phyloP scores from a whole-genome alignment of 2,113 vertebrate species.

The Suricata suricatta region DNA sequence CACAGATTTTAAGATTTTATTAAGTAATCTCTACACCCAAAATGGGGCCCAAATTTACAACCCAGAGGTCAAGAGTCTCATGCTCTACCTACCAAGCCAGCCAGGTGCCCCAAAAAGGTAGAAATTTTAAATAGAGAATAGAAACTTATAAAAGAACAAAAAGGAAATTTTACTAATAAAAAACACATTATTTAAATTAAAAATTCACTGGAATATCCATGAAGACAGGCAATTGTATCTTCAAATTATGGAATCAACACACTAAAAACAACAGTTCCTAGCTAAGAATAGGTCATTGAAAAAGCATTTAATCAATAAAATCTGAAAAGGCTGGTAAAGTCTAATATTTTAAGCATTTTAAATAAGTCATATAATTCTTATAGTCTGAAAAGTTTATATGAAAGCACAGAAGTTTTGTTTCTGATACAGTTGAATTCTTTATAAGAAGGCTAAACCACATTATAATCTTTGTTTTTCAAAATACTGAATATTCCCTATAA shows the following conservation, averaged over 20 bases:
- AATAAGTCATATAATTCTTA: not conserved
- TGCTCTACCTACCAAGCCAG: not conserved
- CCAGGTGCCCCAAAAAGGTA: not conserved
- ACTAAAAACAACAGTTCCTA: not conserved
- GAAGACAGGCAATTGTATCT: not conserved
- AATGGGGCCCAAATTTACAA: not conserved
- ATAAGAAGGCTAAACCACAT: not conserved
- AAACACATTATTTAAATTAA: not conserved
- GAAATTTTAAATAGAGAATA: not conserved
- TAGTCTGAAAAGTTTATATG: not conserved
- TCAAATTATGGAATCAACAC: not conserved
- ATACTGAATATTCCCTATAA: not conserved
- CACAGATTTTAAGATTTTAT: not conserved
- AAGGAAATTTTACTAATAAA: not conserved
- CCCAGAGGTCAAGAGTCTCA: not conserved
- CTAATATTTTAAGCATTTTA: not conserved
- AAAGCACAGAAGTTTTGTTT: not conserved
- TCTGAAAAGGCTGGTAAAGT: not conserved
- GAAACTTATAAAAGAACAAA: not conserved
- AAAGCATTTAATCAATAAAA: not conserved
- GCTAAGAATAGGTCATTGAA: not conserved
- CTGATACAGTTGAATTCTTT: not conserved
- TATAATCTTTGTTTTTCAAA: not conserved
- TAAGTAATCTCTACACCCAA: not conserved
- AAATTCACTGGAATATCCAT: not conserved